Evolutionary conservation across 1,140 invertebrate genomes (phyloP), one percentile per base, ranked within the genome.

Genomic region (Brachionus manjavacas): DNA sequence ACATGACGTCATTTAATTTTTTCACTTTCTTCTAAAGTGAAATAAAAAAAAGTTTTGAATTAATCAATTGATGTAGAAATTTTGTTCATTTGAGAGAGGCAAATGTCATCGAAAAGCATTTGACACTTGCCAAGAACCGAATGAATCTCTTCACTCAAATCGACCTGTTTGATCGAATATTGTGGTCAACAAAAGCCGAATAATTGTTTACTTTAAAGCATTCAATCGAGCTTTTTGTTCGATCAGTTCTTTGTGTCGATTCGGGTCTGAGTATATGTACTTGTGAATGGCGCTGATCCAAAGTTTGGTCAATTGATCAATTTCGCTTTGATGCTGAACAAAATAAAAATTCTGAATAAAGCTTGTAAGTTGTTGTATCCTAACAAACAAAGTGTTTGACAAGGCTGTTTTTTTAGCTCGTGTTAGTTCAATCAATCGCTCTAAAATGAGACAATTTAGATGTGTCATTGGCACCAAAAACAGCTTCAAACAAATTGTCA

Each of bases 331-430:
- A 31, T 68, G 0, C 11, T 68, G 25, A 16, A 31, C 28, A 68
- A 68, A 68, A 35, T 68, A 68, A 28, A 68, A 35, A 68, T 68
- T 68, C 28, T 68, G 64, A 68, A 68, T 35, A 68, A 68, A 28
- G 4, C 9, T 6, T 11, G 14, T 68, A 9, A 68, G 31, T 68
- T 68, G 23, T 8, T 68, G 64, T 12, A 68, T 68, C 4, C 14
- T 68, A 8, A 2, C 8, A 12, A 35, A 31, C n/a, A 68, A 28
- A 68, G 2, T 35, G 31, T 28, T 68, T 35, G 20, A 25, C 23
- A 68, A 28, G 25, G 12, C 20, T 64, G 23, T 1, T 64, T 64
- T 25, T 64, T 49, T 49, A 12, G 43, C 1, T 3, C 43, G 12
- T 14, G 43, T 49, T n/a, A 0, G 43, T 0, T 55, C 1, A 16